A percentile compares a stretch with the other conserved stretches of the same genome.
Evolutionary conservation across 2,113 vertebrate species (phyloP).

Genomic region (Platysternon megacephalum): DNA sequence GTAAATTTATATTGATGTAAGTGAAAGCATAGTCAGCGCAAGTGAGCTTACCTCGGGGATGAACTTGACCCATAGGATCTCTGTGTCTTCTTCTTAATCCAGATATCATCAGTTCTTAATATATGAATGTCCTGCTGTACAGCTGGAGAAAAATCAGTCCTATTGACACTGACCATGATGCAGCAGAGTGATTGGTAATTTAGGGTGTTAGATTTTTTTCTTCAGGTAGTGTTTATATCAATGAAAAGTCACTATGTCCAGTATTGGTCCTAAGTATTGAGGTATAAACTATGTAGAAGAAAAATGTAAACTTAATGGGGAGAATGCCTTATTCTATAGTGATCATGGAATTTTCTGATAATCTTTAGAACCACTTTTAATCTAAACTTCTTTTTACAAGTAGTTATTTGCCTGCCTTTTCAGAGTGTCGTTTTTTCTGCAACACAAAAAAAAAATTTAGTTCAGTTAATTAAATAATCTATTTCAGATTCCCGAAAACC

Average conservation of each 20-base stretch:
- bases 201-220: not conserved
- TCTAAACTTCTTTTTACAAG: not conserved
- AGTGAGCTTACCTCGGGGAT: not conserved
- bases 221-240: not conserved
- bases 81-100: not conserved
- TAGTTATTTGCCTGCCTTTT: not conserved
- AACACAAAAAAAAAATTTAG: not conserved
- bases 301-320: slow-evolving; percentile 23
- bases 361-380: not conserved
- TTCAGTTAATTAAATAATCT: not conserved
- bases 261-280: not conserved
- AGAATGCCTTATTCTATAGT: not conserved
- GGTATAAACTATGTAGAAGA: not conserved
- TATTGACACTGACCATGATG: not conserved
- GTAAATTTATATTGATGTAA: not conserved
- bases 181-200: not conserved
- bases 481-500: not conserved
- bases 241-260: not conserved
- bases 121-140: not conserved
- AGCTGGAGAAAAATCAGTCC: not conserved
- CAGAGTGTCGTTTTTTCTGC: not conserved
- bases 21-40: not conserved
- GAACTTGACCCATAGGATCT: not conserved
- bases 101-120: not conserved
- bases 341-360: not conserved